These are phyloP conservation scores for Furnarius figulus DNA, from an alignment of 2,113 vertebrate genomes.

Conservation along the genomic window DNA sequence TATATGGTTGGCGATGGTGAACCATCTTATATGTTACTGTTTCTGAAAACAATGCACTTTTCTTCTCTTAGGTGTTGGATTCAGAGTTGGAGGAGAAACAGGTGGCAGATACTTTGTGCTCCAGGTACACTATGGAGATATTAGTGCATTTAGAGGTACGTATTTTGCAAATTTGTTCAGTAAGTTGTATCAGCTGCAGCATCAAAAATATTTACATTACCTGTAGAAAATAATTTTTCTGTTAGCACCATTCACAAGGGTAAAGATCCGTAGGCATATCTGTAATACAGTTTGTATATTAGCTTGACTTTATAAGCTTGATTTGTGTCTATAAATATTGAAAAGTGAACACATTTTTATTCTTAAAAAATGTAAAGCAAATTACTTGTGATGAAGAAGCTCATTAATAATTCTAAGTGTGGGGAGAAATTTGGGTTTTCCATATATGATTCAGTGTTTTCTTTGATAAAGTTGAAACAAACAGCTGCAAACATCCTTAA, in stretches of 20 bases:
- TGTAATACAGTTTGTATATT: background rate
- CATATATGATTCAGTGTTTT: background rate
- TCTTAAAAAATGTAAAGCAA: background rate
- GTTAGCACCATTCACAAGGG: background rate
- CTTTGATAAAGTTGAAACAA: background rate
- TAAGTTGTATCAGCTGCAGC: background rate
- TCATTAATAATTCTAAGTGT: background rate
- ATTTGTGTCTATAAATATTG: background rate
- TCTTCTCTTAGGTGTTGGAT: constrained; percentile 84
- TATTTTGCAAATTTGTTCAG: background rate
- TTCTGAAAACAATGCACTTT: constrained; percentile 19
- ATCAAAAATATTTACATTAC: background rate
- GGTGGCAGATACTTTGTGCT: constrained; percentile 91
- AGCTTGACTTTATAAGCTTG: background rate
- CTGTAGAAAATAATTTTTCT: background rate
- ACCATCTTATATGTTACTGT: background rate
- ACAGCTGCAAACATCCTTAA: background rate
- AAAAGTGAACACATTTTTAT: background rate
- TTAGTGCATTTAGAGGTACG: constrained; percentile 88
- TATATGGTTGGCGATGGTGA: background rate
- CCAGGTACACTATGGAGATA: constrained; percentile 95
- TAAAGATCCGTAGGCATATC: background rate
- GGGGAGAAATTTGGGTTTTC: background rate
- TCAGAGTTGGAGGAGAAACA: constrained; percentile 89
- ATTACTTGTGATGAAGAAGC: background rate